phyloP scores from a whole-genome alignment of 2,888 invertebrate genomes.

The Eulithis testata region DNA sequence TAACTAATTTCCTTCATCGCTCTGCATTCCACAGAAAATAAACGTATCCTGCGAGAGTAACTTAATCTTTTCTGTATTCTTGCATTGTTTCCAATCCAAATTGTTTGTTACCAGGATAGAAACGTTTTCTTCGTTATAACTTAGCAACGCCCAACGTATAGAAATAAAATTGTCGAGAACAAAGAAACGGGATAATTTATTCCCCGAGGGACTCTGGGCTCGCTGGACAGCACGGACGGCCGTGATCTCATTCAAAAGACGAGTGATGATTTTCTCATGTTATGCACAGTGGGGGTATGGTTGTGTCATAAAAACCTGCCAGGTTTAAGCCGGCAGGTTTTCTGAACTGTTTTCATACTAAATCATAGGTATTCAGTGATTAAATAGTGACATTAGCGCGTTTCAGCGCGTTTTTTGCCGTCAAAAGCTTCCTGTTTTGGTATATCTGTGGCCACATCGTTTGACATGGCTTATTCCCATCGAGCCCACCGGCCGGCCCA shows the following conservation, averaged over 20 bases:
- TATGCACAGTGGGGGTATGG: not conserved
- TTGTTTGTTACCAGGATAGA: slow-evolving; percentile 25
- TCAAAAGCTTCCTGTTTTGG: too few species aligned
- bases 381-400: too few species aligned
- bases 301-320: not conserved
- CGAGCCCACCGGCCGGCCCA: too few species aligned
- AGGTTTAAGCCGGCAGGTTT: too few species aligned
- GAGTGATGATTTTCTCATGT: not conserved
- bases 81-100: slow-evolving; percentile 5
- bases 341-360: too few species aligned
- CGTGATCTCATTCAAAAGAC: slow-evolving; percentile 17
- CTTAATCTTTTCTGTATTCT: not conserved
- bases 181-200: slow-evolving; percentile 70
- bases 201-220: slow-evolving; percentile 48
- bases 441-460: too few species aligned
- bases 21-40: too few species aligned
- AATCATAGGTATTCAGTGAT: too few species aligned
- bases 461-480: too few species aligned
- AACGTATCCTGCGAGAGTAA: not conserved
- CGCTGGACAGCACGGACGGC: slow-evolving; percentile 43
- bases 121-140: slow-evolving; percentile 53
- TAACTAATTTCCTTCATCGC: too few species aligned
- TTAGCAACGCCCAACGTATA: slow-evolving; percentile 52
- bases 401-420: too few species aligned
- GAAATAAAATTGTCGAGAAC: slow-evolving; percentile 54